Evolutionary conservation across 2,888 invertebrate species (phyloP), one percentile per base, ranked within the genome.

Genomic region (Xanthorhoe spadicearia): DNA sequence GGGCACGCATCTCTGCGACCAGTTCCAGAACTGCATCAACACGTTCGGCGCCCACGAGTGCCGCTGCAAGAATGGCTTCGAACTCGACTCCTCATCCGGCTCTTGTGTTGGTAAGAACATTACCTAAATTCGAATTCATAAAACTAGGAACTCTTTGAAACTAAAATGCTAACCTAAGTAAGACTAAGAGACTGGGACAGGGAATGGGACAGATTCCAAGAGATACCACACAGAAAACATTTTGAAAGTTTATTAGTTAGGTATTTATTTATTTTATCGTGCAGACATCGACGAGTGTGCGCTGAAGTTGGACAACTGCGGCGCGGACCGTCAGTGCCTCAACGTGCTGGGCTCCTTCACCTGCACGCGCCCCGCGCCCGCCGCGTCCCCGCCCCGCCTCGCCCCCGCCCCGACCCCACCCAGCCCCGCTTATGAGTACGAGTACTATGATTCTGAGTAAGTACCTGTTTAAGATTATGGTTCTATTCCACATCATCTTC

Each of bases 281-380:
- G 0, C 83, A 94, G 96, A 96, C 75, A 92, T 96, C 38, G 95
- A 97, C 83, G 96, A 96, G 77, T 97, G 96, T 74, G 80, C 88
- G 0, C 63, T 90, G 54, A 92, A 89, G 71, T 64, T 92, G 61
- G 94, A 94, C 72, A 94, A 94, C 64, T 91, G 91, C 48, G 78
- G 73, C 0, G 69, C 79, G 0, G 88, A 85, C 0, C 77, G 78
- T 10, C 97, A 98, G 78, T 99, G 99, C 82, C 93, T 97, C n/a
- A 99, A 99, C 85, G 95, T 96, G 32, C 96, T 97, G 94, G 99
- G 99, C 0, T 95, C 97, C 0, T 99, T 96, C 87, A 95, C 96
- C 51, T 99, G 99, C 86, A 94, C 96, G 0, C 80, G 86, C 2
- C 78, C 80, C 0, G 64, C 80, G 0, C 71, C 79, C 23, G 77